A percentile compares a stretch with the other conserved stretches of the same genome.
Conservation (phyloP, 2,888 invertebrate species). For the Hetaerina titia region DNA sequence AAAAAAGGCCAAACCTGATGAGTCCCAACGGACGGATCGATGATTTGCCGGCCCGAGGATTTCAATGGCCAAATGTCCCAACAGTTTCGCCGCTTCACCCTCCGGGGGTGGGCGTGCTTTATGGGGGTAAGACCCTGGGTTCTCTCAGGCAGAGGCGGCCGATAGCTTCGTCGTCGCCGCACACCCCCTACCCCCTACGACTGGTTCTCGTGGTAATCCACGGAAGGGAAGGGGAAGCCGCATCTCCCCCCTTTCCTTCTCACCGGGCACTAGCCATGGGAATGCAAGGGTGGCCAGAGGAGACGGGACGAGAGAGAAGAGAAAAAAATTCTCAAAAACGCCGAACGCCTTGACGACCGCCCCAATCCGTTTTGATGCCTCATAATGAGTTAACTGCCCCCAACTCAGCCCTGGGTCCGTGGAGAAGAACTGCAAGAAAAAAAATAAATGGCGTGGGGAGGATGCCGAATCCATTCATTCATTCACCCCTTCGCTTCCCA, state of each 20-base stretch:
- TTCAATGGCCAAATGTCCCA: not conserved
- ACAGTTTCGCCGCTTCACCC: not conserved
- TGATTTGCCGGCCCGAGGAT: not conserved
- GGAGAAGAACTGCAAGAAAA: not conserved
- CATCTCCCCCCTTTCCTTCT: too few relatives aligned
- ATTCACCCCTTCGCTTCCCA: too few relatives aligned
- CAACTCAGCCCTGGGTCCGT: not conserved
- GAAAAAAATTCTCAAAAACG: not conserved
- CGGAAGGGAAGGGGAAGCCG: not conserved
- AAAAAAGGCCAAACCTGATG: not conserved
- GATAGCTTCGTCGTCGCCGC: not conserved
- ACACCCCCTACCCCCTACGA: not conserved
- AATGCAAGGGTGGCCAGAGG: not conserved
- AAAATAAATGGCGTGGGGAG: not conserved
- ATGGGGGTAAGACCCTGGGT: too few relatives aligned
- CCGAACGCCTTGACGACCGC: conserved; percentile 7
- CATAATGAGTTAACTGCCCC: conserved; percentile 35
- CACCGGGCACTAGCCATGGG: not conserved
- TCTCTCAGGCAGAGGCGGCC: too few relatives aligned
- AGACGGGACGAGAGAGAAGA: not conserved
- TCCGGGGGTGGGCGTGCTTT: conserved; percentile 2
- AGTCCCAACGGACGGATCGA: not conserved
- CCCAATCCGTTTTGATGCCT: conserved; percentile 27
- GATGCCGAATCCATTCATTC: not conserved
- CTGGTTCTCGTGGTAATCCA: not conserved